Percentiles rank a stretch among this genome's conserved stretches.
Evolutionary conservation across 2,888 invertebrate species (phyloP).

Genomic region (Trissonchulus sp.): DNA sequence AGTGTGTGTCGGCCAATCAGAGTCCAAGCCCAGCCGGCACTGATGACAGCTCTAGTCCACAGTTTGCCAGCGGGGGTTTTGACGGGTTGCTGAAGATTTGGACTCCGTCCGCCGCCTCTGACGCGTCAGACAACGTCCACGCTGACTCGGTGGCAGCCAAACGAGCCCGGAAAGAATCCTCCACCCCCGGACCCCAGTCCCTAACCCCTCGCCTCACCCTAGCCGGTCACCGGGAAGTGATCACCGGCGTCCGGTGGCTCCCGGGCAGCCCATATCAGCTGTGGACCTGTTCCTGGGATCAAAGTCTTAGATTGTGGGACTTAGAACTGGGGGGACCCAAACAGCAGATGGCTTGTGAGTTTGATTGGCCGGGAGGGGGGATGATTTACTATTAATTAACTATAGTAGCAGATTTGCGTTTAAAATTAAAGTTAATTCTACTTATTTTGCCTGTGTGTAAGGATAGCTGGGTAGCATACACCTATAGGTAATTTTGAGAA

Average conservation of each 20-base stretch:
- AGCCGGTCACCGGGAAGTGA: conserved; percentile 83
- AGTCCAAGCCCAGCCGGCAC: conserved; percentile 54
- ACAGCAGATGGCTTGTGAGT: conserved; percentile 50
- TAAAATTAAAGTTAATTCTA: too few species aligned
- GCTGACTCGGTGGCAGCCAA: neutral
- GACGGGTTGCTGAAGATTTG: conserved; percentile 57
- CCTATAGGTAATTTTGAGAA: too few species aligned
- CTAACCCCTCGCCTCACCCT: conserved; percentile 69
- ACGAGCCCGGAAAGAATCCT: neutral
- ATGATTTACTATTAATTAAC: too few species aligned
- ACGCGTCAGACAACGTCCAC: neutral
- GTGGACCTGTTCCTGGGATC: conserved; percentile 87
- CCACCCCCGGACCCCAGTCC: neutral
- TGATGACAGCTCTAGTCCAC: conserved; percentile 26
- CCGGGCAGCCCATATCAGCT: conserved; percentile 64
- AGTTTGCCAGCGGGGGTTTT: conserved; percentile 56
- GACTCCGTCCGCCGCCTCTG: conserved; percentile 45
- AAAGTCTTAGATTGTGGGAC: conserved; percentile 90
- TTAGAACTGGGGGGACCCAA: conserved; percentile 54
- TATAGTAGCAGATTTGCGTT: too few species aligned
- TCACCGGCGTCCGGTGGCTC: conserved; percentile 73
- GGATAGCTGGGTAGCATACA: too few species aligned
- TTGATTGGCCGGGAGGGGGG: too few species aligned
- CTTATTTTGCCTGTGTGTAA: too few species aligned
- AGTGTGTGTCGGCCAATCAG: conserved; percentile 72